Conservation (phyloP, 2,113 vertebrate genomes). For the Eurypyga helias region DNA sequence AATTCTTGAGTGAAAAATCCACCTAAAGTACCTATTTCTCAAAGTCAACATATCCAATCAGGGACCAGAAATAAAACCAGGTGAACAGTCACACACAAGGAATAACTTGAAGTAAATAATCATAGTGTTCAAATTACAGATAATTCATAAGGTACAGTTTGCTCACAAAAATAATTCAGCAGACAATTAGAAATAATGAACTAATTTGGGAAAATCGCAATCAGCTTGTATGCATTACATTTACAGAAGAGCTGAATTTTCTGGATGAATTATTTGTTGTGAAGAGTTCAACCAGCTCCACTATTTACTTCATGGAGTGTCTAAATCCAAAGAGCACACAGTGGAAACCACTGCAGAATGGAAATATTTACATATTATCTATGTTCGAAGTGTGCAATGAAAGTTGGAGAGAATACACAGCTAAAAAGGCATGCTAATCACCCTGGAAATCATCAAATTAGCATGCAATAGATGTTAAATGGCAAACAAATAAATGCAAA, state of each 20-base stretch:
- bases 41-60: neutral
- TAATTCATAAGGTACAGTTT: conserved; percentile 42
- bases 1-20: neutral
- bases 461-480: neutral
- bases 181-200: conserved; percentile 70
- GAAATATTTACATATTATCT: conserved; percentile 64
- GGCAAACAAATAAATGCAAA: conserved; percentile 21
- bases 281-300: conserved; percentile 18
- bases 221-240: conserved; percentile 15
- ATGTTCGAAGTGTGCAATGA: conserved; percentile 12
- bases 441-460: conserved; percentile 53
- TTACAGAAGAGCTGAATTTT: conserved; percentile 55
- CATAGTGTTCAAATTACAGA: conserved; percentile 38
- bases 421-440: conserved; percentile 49
- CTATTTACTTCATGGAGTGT: conserved; percentile 50
- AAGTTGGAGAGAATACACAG: conserved; percentile 26
- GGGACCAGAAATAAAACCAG: neutral
- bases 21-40: neutral
- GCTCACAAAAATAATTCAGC: conserved; percentile 57
- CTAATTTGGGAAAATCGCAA: conserved; percentile 32
- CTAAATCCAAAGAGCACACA: conserved; percentile 62
- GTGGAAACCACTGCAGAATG: conserved; percentile 38
- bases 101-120: conserved; percentile 51
- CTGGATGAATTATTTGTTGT: conserved; percentile 50
- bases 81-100: neutral